Evolutionary conservation across 2,797 vertebrate species (phyloP).

Genomic region (Salarias fasciatus): DNA sequence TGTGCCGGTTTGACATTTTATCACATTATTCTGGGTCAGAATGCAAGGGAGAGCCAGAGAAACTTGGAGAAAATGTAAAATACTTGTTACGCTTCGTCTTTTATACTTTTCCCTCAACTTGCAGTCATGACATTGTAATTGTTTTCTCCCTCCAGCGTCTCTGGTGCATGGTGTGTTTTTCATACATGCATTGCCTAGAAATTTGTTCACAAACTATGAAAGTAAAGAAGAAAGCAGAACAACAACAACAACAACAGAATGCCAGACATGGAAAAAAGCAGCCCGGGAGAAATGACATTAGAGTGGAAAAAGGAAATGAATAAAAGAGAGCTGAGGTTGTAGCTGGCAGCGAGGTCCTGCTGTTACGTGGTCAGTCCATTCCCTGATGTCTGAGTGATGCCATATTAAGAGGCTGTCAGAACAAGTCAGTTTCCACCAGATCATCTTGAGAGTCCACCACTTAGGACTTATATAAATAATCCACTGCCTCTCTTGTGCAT

Average conservation of each 20-base stretch:
- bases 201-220: background rate
- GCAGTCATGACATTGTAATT: background rate
- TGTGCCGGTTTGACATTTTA: slow-evolving; percentile 31
- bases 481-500: slow-evolving; percentile 17
- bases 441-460: slow-evolving; percentile 56
- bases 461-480: slow-evolving; percentile 58
- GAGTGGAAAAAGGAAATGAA: slow-evolving; percentile 16
- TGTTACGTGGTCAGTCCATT: slow-evolving; percentile 54
- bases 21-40: slow-evolving; percentile 11
- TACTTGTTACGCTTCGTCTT: background rate
- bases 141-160: background rate
- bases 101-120: background rate
- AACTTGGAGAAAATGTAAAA: background rate
- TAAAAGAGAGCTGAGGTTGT: slow-evolving; percentile 20
- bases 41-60: slow-evolving; percentile 5
- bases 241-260: background rate
- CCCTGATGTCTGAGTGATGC: slow-evolving; percentile 60
- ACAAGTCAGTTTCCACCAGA: slow-evolving; percentile 59
- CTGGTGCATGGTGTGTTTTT: background rate
- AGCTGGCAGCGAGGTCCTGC: slow-evolving; percentile 38
- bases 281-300: slow-evolving; percentile 14
- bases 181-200: background rate
- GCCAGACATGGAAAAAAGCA: slow-evolving; percentile 12
- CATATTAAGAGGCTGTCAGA: slow-evolving; percentile 68
- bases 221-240: background rate